These are phyloP conservation scores for Cryptus armator DNA, from an alignment of 2,888 invertebrate genomes.

Conservation along the genomic window DNA sequence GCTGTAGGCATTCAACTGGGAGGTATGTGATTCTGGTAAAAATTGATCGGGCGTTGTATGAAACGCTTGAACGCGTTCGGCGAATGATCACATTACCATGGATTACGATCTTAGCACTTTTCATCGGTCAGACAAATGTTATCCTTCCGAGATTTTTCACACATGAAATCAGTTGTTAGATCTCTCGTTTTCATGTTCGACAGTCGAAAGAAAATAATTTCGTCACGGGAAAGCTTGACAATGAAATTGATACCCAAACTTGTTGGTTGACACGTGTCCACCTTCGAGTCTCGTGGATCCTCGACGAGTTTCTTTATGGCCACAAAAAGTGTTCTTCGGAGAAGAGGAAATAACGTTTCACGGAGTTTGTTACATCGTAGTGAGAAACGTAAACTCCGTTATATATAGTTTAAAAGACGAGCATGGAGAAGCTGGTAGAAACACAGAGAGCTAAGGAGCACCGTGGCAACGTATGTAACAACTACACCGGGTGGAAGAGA, in stretches of 20 bases:
- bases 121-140: no score
- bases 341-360: background rate
- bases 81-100: no score
- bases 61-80: no score
- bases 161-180: background rate
- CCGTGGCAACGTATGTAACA: constrained; percentile 44
- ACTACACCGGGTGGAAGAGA: constrained; percentile 60
- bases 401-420: constrained; percentile 32
- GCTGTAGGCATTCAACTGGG: no score
- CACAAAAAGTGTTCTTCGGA: background rate
- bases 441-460: constrained; percentile 27
- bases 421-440: constrained; percentile 22
- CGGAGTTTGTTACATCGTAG: constrained; percentile 13
- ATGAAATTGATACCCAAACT: constrained; percentile 8
- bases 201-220: background rate
- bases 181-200: background rate
- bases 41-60: background rate
- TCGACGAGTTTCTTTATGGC: constrained; percentile 63
- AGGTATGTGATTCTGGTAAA: no score
- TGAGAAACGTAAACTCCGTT: constrained; percentile 18
- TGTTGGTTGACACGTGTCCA: constrained; percentile 73
- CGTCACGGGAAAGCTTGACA: background rate
- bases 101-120: no score
- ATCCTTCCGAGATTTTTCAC: background rate
- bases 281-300: constrained; percentile 50